phyloP scores from a whole-genome alignment of 2,888 invertebrate genomes.

The Hoplodrina ambigua region DNA sequence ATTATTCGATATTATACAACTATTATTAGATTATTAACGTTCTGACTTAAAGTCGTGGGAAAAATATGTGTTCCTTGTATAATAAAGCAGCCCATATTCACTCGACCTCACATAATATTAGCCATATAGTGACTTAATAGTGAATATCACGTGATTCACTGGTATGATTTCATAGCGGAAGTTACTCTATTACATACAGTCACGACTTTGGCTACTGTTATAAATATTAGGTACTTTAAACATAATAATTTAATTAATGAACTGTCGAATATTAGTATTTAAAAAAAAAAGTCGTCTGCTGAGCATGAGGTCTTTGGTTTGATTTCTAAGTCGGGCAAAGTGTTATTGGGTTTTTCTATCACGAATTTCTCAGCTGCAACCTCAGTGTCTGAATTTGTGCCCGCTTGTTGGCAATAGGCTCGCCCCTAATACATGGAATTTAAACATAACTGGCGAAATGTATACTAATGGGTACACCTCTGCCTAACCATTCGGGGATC shows the following conservation, averaged over 20 bases:
- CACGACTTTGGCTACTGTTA: slow-evolving; percentile 70
- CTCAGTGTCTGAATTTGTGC: too few species aligned
- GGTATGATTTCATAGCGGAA: slow-evolving; percentile 71
- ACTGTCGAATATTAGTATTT: slow-evolving; percentile 17
- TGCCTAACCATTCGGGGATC: too few species aligned
- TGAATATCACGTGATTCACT: slow-evolving; percentile 69
- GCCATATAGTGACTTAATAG: slow-evolving; percentile 65
- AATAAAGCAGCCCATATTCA: slow-evolving; percentile 26
- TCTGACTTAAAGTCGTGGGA: slow-evolving; percentile 51
- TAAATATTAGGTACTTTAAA: slow-evolving; percentile 42
- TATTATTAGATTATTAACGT: slow-evolving; percentile 49
- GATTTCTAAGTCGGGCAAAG: too few species aligned
- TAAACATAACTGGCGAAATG: too few species aligned
- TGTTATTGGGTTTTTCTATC: too few species aligned
- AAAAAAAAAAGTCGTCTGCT: too few species aligned
- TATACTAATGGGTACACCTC: too few species aligned
- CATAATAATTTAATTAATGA: slow-evolving; percentile 18
- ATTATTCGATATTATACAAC: slow-evolving; percentile 11
- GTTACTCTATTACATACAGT: slow-evolving; percentile 65
- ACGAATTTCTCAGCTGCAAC: too few species aligned
- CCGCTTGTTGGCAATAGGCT: too few species aligned
- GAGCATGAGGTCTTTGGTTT: too few species aligned
- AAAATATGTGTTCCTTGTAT: slow-evolving; percentile 31
- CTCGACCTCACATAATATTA: slow-evolving; percentile 59
- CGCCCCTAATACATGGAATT: too few species aligned